Base-by-base conservation (phyloP, 2,113 vertebrate species). In the Campylomormyrus numenius region DNA sequence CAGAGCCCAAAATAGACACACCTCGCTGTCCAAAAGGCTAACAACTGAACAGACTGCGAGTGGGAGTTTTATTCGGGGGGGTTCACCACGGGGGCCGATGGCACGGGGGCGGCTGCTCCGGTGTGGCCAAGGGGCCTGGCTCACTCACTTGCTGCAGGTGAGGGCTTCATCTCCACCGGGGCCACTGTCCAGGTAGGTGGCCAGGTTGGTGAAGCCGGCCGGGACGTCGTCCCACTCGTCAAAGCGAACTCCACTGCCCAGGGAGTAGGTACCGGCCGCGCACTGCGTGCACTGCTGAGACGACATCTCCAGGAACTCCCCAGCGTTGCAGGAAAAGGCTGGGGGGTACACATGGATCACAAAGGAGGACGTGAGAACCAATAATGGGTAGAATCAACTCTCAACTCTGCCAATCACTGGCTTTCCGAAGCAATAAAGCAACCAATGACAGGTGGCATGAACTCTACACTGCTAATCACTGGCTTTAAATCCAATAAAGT, bases 301-400 rank as follows among this genome's bases (percentile, higher is more conserved):
- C 77, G 97, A 97, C 97, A 99, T 98, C 94, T 99, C 98, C 92
- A 99, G 95, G 93, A 98, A 99, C 92, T 99, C 97, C 0, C 98
- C 98, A 2, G 97, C 97, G 89, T 95, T 94, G 89, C 98, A 99
- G 0, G 98, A 99, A 93, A 99, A 99, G 52, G 98, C 98, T 99
- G 93, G 24, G 52, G 50, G 56, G 87, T 53, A 53, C 17, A 53
- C 52, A 85, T 8, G 62, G 62, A 27, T 70, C 74, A 39, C 11
- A 80, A 39, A 80, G 35, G 74, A 42, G 35, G 70, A 77, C 27
- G 35, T 77, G 13, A 77, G 35, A 77, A 66, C 35, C 27, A 35
- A 19, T 35, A 77, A 35, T 39, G 70, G 70, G 70, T 39, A 39
- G 70, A 77, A 35, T 39, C 35, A 39, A 77, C 52, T 53, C 31